A percentile compares a stretch with the other conserved stretches of the same genome.
Evolutionary conservation across 2,797 vertebrate genomes (phyloP).

Genomic region (Telmatherina bonti): DNA sequence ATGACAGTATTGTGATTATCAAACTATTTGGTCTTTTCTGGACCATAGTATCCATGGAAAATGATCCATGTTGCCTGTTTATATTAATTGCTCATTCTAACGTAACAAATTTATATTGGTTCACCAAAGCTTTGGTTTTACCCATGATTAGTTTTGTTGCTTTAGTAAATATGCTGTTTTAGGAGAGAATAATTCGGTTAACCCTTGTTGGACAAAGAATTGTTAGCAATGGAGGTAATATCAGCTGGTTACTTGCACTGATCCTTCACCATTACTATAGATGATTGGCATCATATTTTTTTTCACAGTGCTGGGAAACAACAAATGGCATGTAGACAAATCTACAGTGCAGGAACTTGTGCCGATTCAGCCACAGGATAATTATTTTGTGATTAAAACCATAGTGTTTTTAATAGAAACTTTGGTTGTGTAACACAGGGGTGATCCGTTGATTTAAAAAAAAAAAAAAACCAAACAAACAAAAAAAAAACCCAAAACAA

Average conservation of each 20-base stretch:
- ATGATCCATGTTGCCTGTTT: background rate
- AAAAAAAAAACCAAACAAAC: background rate
- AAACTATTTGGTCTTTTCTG: background rate
- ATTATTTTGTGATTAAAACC: background rate
- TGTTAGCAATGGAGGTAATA: background rate
- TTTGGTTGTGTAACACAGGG: background rate
- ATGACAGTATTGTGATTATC: background rate
- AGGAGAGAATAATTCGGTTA: background rate
- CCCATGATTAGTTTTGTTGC: background rate
- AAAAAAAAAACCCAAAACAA: background rate
- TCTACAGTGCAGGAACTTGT: background rate
- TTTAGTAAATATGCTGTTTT: background rate
- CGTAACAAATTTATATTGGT: background rate
- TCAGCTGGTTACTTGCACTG: background rate
- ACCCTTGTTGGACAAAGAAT: no score
- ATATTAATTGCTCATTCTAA: background rate
- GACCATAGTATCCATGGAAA: background rate
- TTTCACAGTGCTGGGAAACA: background rate
- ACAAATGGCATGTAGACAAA: background rate
- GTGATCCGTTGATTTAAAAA: background rate
- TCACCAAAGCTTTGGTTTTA: background rate
- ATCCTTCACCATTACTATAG: background rate
- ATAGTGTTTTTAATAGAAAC: background rate
- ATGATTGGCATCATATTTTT: background rate
- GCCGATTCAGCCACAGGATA: background rate